A percentile compares a stretch with the other conserved stretches of the same genome.
Conservation (phyloP, 2,888 invertebrate species). For the Hylaea fasciaria region DNA sequence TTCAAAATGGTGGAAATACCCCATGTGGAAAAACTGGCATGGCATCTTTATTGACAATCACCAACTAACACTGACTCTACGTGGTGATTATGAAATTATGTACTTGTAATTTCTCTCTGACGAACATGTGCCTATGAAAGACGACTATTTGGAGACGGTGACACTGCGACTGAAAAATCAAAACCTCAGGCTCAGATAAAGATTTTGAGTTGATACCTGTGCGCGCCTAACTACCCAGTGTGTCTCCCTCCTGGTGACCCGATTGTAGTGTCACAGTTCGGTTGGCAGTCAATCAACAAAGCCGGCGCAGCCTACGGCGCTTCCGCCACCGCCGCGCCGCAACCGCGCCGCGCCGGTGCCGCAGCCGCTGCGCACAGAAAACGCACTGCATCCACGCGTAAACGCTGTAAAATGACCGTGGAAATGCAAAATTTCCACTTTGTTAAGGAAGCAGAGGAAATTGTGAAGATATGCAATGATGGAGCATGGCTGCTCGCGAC, state of each 20-base stretch:
- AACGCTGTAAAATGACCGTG: conserved; percentile 8
- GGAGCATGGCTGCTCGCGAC: too few relatives aligned
- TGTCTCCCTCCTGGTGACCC: conserved; percentile 38
- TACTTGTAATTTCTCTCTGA: too few relatives aligned
- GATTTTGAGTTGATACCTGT: neutral
- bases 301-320: conserved; percentile 46
- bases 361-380: conserved; percentile 50
- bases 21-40: too few relatives aligned
- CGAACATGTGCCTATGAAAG: too few relatives aligned
- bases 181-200: too few relatives aligned
- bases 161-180: too few relatives aligned
- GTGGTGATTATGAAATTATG: too few relatives aligned
- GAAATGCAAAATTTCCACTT: conserved; percentile 1
- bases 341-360: conserved; percentile 39
- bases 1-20: too few relatives aligned
- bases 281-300: conserved; percentile 71
- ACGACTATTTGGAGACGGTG: too few relatives aligned
- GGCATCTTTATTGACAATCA: too few relatives aligned
- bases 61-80: too few relatives aligned
- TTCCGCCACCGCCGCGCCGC: conserved; percentile 55
- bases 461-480: neutral
- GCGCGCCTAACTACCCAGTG: conserved; percentile 21
- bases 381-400: conserved; percentile 34
- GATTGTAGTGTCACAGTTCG: conserved; percentile 44
- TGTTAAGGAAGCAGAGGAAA: neutral